A percentile compares a stretch with the other conserved stretches of the same genome.
Conservation (phyloP, 2,113 vertebrate species). For the Noturus placidus region DNA sequence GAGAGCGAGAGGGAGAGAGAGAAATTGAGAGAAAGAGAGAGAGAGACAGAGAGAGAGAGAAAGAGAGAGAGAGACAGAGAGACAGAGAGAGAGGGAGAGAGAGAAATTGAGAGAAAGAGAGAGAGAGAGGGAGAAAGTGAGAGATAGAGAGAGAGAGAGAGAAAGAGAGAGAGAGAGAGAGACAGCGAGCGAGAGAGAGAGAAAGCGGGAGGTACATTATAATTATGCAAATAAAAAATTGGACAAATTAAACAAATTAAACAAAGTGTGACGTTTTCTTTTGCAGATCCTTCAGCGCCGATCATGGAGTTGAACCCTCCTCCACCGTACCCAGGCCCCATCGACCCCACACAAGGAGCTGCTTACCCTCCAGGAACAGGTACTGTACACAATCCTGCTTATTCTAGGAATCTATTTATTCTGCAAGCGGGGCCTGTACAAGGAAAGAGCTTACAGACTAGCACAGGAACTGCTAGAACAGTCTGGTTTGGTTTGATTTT, state of each 20-base stretch:
- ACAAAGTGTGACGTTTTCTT: background rate
- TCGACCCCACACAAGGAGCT: background rate
- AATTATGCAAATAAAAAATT: background rate
- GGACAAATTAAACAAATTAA: background rate
- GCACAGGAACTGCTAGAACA: background rate
- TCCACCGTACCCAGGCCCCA: conserved; percentile 33
- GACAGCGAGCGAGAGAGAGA: too few relatives aligned
- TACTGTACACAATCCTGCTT: background rate
- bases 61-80: background rate
- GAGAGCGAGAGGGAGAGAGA: background rate
- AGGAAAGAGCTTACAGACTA: background rate
- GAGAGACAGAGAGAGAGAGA: background rate
- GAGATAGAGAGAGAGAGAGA: background rate
- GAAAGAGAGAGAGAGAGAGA: background rate
- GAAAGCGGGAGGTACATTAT: background rate
- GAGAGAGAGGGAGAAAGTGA: too few relatives aligned
- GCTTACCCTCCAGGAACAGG: background rate
- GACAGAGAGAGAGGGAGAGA: too few relatives aligned
- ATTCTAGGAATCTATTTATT: background rate
- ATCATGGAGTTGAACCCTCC: conserved; percentile 18
- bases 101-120: too few relatives aligned
- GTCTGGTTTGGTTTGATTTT: too few relatives aligned
- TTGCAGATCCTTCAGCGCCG: background rate
- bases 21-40: too few relatives aligned
- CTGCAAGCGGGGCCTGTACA: background rate